Base-by-base conservation (phyloP, 2,888 invertebrate genomes). In the Drosophila gaucha region DNA sequence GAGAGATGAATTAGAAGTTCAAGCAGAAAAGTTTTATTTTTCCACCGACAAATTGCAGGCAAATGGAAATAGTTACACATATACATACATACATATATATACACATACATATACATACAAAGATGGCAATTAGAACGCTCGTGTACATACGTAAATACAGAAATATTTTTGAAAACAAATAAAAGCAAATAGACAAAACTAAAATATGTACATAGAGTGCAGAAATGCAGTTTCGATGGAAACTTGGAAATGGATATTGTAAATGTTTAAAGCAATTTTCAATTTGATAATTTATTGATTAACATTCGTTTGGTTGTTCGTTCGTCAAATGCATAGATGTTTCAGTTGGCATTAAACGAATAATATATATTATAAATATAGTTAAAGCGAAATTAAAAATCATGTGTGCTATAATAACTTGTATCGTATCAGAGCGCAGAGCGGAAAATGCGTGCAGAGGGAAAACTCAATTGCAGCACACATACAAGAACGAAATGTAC, bases 1-100 rank as follows among this genome's bases (percentile, higher is more conserved):
- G 31, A 26, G 18, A 28, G 20, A 20, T 44, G 28, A 60, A 54
- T 43, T n/a, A 31, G 35, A 20, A 43, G 43, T 54, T 58, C 43
- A 50, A 56, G 47, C 56, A 64, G 36, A 54, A 65, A 52, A 58
- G 50, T 64, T 69, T 78, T 80, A 80, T 85, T 82, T 80, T 80
- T 80, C 72, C 79, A 82, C 69, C 86, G 69, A 73, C 35, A 64
- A 72, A 80, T 77, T 58, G 57, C 77, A 85, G 44, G 65, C 60
- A 74, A 63, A 63, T 64, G 60, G 56, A 68, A 59, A 71, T 36
- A 66, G 38, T 28, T 63, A 65, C 33, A 54, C 36, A 73, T 49
- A 54, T n/a, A 50, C 28, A 38, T 36, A 36, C 35, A 60, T 36
- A 26, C 5, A 35, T 28, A n/a, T 14, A 16, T 24, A 24, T 35